phyloP scores from a whole-genome alignment of 2,113 vertebrate species.

The Centropristis striata region DNA sequence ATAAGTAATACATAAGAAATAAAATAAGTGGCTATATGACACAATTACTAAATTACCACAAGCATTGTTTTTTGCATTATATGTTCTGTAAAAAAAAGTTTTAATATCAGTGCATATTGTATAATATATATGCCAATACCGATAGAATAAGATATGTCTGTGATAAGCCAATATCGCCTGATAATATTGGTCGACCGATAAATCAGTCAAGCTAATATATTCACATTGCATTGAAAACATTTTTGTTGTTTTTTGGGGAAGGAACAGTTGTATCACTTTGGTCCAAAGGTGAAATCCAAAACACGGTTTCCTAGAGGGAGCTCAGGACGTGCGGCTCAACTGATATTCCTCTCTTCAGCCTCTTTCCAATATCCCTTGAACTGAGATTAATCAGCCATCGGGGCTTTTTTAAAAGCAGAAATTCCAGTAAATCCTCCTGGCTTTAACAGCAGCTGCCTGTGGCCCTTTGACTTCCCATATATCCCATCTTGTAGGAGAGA shows the following conservation, averaged over 20 bases:
- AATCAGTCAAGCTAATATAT: too few species aligned
- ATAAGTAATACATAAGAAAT: too few species aligned
- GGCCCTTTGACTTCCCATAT: slow-evolving; percentile 72
- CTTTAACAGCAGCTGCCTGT: slow-evolving; percentile 68
- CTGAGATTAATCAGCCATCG: slow-evolving; percentile 55
- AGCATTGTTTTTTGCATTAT: too few species aligned
- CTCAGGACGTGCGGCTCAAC: slow-evolving; percentile 44
- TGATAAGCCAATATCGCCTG: too few species aligned
- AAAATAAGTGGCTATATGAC: too few species aligned
- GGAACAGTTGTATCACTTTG: neutral
- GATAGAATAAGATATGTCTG: too few species aligned
- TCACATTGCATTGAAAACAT: slow-evolving; percentile 18
- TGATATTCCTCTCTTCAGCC: slow-evolving; percentile 57
- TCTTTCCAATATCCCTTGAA: slow-evolving; percentile 50
- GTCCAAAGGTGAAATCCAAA: slow-evolving; percentile 44
- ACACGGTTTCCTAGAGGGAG: slow-evolving; percentile 19
- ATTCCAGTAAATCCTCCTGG: slow-evolving; percentile 74
- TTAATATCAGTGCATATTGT: too few species aligned
- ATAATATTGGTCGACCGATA: too few species aligned
- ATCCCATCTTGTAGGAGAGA: slow-evolving; percentile 47
- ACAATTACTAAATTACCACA: too few species aligned
- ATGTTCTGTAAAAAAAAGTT: too few species aligned
- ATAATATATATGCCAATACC: too few species aligned
- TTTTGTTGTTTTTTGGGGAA: neutral
- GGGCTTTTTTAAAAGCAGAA: slow-evolving; percentile 69